Conservation (phyloP, 2,888 invertebrate genomes). For the Rhodophaea formosa region DNA sequence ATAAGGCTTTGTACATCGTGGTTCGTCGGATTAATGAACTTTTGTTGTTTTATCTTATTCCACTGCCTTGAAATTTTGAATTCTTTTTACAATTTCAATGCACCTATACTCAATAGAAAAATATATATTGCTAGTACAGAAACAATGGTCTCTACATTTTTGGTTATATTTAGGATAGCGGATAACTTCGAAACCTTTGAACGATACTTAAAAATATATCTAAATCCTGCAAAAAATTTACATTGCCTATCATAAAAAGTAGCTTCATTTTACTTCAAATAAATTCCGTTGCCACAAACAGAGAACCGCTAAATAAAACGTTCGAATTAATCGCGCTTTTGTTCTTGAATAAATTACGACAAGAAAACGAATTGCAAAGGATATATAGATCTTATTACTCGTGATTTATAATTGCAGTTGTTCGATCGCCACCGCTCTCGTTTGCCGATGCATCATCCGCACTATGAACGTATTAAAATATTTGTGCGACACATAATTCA, state of each 20-base stretch:
- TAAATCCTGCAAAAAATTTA: too few species aligned
- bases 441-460: conserved; percentile 53
- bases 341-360: conserved; percentile 30
- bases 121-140: too few species aligned
- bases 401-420: conserved; percentile 41
- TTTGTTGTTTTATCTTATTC: too few species aligned
- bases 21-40: too few species aligned
- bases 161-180: too few species aligned
- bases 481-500: conserved; percentile 60
- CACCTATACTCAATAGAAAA: too few species aligned
- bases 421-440: conserved; percentile 27
- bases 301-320: conserved; percentile 16
- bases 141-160: too few species aligned
- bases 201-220: too few species aligned
- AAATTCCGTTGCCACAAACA: conserved; percentile 9
- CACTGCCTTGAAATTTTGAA: too few species aligned
- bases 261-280: conserved; percentile 20
- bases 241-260: background rate
- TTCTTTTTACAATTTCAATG: too few species aligned
- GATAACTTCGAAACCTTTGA: too few species aligned
- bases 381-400: conserved; percentile 46
- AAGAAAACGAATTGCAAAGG: conserved; percentile 39
- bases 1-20: too few species aligned
- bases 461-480: conserved; percentile 30
- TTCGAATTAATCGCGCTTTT: conserved; percentile 21